Percentiles rank a stretch among this genome's conserved stretches.
Evolutionary conservation across 2,797 vertebrate species (phyloP).

Genomic region (Cryptoblepharus egeriae): DNA sequence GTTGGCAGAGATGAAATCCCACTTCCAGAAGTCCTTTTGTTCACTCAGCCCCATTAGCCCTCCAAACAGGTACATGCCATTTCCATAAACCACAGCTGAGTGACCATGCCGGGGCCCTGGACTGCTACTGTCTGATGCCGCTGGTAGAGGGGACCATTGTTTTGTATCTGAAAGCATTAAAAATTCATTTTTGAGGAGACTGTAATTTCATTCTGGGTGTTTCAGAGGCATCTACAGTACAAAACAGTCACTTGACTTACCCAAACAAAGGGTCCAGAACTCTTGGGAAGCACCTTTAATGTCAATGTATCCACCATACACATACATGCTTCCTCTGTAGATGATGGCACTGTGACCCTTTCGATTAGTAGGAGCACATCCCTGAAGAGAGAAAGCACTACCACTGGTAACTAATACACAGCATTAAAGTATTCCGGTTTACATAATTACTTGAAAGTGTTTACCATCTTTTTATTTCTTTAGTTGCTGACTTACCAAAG

Average conservation of each 20-base stretch:
- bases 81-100: conserved; percentile 76
- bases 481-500: neutral
- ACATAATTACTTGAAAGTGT: neutral
- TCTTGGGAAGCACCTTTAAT: conserved; percentile 87
- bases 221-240: neutral
- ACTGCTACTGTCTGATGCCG: conserved; percentile 47
- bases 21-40: conserved; percentile 89
- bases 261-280: conserved; percentile 85
- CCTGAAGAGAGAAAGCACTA: conserved; percentile 61
- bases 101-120: conserved; percentile 87
- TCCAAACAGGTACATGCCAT: conserved; percentile 86
- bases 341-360: conserved; percentile 87
- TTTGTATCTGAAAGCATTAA: conserved; percentile 77
- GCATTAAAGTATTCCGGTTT: neutral
- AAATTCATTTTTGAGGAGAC: neutral
- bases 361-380: conserved; percentile 81
- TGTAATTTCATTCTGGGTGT: neutral
- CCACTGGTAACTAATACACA: neutral
- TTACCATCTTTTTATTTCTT: neutral
- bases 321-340: conserved; percentile 79
- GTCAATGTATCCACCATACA: conserved; percentile 88
- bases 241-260: conserved; percentile 65
- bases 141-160: conserved; percentile 76
- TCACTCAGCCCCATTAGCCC: conserved; percentile 85
- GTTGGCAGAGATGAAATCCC: conserved; percentile 76